Percentiles rank a stretch among this genome's conserved stretches.
Evolutionary conservation across 2,888 invertebrate species (phyloP).

Genomic region (Chironomus tentans): DNA sequence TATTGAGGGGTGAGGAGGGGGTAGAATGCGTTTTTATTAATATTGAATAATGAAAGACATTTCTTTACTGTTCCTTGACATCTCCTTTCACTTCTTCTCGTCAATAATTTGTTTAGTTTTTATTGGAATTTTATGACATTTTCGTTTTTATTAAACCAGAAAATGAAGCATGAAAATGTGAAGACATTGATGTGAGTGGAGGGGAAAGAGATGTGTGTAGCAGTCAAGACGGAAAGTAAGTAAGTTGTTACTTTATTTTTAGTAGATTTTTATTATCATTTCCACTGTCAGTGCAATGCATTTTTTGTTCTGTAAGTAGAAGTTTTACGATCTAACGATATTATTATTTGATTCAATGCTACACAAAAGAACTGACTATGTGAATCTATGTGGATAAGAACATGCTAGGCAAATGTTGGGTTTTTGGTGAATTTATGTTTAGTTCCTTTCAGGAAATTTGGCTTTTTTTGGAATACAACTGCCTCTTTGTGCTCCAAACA

Average conservation of each 20-base stretch:
- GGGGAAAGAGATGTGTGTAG: background rate
- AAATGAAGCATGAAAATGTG: background rate
- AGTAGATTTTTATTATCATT: slow-evolving; percentile 4
- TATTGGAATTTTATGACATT: slow-evolving; percentile 23
- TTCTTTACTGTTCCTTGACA: background rate
- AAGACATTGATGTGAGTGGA: background rate
- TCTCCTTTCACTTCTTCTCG: background rate
- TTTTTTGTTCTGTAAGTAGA: background rate
- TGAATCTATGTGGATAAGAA: too few relatives aligned
- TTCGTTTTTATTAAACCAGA: slow-evolving; percentile 12
- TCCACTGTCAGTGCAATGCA: background rate
- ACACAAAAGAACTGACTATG: too few relatives aligned
- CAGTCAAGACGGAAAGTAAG: background rate
- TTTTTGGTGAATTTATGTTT: background rate
- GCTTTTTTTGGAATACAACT: too few relatives aligned
- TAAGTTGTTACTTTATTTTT: slow-evolving; percentile 1
- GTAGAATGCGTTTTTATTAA: slow-evolving; percentile 11
- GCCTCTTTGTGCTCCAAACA: too few relatives aligned
- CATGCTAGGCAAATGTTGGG: too few relatives aligned
- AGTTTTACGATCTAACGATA: background rate
- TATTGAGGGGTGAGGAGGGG: background rate
- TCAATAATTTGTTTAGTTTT: slow-evolving; percentile 25
- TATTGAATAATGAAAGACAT: slow-evolving; percentile 26
- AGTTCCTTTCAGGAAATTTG: background rate
- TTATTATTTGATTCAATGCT: background rate